Evolutionary conservation across 2,113 vertebrate genomes (phyloP).

Genomic region (Gnathonemus longibarbis): DNA sequence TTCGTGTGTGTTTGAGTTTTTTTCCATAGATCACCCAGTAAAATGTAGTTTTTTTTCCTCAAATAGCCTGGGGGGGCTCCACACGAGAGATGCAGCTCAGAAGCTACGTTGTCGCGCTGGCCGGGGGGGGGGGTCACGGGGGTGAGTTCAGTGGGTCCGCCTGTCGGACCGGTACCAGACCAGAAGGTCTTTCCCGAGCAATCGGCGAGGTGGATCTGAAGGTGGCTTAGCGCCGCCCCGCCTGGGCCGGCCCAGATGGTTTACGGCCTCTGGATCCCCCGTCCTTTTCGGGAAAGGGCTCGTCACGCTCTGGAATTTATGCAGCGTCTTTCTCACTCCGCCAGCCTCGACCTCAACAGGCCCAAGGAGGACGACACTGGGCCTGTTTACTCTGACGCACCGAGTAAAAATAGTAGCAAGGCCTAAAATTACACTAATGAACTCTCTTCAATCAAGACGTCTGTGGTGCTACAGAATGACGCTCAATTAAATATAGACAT

Average conservation of each 20-base stretch:
- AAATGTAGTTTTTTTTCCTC: slow-evolving; percentile 22
- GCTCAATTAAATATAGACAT: background rate
- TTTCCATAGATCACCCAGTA: slow-evolving; percentile 32
- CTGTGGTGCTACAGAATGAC: background rate
- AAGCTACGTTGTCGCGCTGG: background rate
- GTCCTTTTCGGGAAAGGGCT: slow-evolving; percentile 29
- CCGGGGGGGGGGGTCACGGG: background rate
- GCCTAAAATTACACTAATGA: slow-evolving; percentile 3
- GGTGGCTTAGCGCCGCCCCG: background rate
- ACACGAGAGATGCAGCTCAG: slow-evolving; percentile 18
- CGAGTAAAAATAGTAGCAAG: background rate
- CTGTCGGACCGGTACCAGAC: background rate
- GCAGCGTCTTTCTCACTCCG: background rate
- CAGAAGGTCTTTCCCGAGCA: background rate
- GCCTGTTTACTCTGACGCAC: background rate
- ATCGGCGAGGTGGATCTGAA: background rate
- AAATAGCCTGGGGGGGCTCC: slow-evolving; percentile 22
- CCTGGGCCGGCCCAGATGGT: background rate
- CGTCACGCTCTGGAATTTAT: slow-evolving; percentile 20
- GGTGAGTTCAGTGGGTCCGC: background rate
- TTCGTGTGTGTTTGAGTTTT: background rate
- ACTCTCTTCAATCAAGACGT: background rate
- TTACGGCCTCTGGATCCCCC: slow-evolving; percentile 15
- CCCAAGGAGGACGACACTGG: background rate
- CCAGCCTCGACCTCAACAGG: background rate